Percentiles rank a stretch among this genome's conserved stretches.
These are phyloP conservation scores for Temnothorax longispinosus DNA, from an alignment of 1,140 invertebrate species.

Conservation along the genomic window DNA sequence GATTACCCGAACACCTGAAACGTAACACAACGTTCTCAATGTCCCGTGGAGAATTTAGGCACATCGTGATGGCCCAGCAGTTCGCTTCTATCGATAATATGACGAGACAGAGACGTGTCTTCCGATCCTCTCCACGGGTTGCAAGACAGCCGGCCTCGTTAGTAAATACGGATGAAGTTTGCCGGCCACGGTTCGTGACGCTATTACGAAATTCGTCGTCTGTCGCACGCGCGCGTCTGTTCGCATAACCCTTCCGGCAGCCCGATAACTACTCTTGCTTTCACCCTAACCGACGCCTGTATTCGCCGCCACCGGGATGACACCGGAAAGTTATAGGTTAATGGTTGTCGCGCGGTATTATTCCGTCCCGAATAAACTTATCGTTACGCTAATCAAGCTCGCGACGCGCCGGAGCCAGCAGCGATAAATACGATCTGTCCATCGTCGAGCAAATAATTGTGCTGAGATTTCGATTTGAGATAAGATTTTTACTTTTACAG, in stretches of 20 bases:
- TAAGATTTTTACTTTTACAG: neutral
- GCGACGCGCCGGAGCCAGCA: neutral
- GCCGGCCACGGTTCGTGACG: conserved; percentile 48
- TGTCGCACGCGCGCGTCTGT: conserved; percentile 19
- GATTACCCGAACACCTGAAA: conserved; percentile 26
- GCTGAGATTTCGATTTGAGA: no score
- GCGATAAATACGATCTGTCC: conserved; percentile 19
- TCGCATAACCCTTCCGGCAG: conserved; percentile 45
- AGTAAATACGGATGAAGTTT: conserved; percentile 61
- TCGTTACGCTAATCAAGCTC: conserved; percentile 5
- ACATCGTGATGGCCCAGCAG: neutral
- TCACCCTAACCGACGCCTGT: conserved; percentile 30
- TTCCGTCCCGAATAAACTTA: conserved; percentile 37
- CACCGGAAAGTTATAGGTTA: conserved; percentile 59
- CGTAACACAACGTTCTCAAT: neutral
- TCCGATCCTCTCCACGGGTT: conserved; percentile 26
- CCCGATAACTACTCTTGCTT: conserved; percentile 59
- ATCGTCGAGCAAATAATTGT: neutral
- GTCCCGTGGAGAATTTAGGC: neutral
- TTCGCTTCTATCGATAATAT: conserved; percentile 33
- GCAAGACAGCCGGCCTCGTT: conserved; percentile 45
- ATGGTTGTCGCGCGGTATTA: conserved; percentile 50
- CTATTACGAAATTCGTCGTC: conserved; percentile 54
- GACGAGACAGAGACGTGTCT: conserved; percentile 42
- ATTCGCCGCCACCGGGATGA: conserved; percentile 13